Conservation (phyloP, 2,113 vertebrate genomes). For the Alethe diademata region DNA sequence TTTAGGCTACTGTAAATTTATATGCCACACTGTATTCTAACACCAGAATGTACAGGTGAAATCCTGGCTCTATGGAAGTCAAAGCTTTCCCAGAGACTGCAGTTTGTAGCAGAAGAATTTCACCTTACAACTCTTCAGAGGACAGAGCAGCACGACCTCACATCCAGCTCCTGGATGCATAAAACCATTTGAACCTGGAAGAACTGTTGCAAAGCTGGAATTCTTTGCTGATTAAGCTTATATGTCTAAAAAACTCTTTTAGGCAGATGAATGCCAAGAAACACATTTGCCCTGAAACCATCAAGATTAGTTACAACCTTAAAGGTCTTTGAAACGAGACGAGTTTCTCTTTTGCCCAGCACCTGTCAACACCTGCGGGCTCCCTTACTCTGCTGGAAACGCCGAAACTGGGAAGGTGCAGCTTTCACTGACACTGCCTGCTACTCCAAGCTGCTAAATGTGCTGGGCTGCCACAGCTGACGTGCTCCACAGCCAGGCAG, state of each 20-base stretch:
- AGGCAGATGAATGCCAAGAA: not conserved
- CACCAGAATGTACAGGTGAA: not conserved
- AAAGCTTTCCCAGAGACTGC: not conserved
- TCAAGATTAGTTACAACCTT: constrained; percentile 23
- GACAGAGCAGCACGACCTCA: fast-evolving
- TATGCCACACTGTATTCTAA: fast-evolving
- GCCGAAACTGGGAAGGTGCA: not conserved
- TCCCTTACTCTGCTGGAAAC: not conserved
- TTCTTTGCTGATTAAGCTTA: constrained; percentile 1
- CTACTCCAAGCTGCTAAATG: not conserved
- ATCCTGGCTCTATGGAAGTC: not conserved
- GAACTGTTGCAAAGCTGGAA: not conserved
- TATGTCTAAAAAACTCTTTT: not conserved
- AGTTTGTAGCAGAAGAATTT: not conserved
- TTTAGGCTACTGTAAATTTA: not conserved
- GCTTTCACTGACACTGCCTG: not conserved
- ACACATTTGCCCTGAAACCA: constrained; percentile 41
- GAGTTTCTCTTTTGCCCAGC: not conserved
- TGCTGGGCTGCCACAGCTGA: not conserved
- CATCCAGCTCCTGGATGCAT: not conserved
- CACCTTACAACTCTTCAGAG: not conserved
- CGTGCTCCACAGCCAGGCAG: not conserved
- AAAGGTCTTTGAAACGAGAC: not conserved
- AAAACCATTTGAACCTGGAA: not conserved
- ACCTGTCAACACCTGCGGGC: not conserved